These are phyloP conservation scores for Laticauda laticaudata DNA, from an alignment of 2,113 vertebrate species.

Conservation along the genomic window DNA sequence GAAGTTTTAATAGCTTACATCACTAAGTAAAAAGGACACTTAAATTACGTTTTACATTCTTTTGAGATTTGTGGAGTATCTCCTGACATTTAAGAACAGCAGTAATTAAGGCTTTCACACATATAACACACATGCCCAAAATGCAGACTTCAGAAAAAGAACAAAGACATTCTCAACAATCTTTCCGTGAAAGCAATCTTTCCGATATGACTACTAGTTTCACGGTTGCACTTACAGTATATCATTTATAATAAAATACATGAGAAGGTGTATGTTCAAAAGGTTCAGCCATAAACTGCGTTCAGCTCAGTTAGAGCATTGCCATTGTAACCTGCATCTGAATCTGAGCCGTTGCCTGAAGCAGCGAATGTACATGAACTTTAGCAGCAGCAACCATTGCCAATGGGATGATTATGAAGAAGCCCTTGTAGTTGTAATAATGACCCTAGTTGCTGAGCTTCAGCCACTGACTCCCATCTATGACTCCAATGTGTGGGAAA, in stretches of 20 bases:
- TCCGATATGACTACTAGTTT: neutral
- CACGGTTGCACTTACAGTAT: conserved; percentile 24
- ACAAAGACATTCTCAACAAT: conserved; percentile 45
- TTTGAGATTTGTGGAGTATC: conserved; percentile 50
- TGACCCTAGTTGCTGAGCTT: too few relatives aligned
- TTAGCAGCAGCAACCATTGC: too few relatives aligned
- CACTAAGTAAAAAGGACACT: conserved; percentile 50
- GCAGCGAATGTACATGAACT: too few relatives aligned
- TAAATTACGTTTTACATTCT: conserved; percentile 44
- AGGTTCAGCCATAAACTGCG: too few relatives aligned
- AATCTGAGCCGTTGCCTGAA: too few relatives aligned
- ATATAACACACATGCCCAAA: conserved; percentile 47
- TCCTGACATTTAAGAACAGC: conserved; percentile 46
- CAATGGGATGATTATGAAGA: too few relatives aligned
- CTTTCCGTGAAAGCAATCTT: conserved; percentile 50
- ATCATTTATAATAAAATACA: conserved; percentile 16
- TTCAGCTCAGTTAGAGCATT: too few relatives aligned
- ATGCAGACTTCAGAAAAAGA: conserved; percentile 45
- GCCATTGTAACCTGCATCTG: too few relatives aligned
- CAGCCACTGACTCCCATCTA: too few relatives aligned
- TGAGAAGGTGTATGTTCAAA: neutral
- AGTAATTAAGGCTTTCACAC: conserved; percentile 38
- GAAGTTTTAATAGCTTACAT: conserved; percentile 48
- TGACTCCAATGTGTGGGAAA: too few relatives aligned
- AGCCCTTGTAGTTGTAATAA: too few relatives aligned